phyloP scores from a whole-genome alignment of 1,140 invertebrate species.

The Drosophila navojoa region DNA sequence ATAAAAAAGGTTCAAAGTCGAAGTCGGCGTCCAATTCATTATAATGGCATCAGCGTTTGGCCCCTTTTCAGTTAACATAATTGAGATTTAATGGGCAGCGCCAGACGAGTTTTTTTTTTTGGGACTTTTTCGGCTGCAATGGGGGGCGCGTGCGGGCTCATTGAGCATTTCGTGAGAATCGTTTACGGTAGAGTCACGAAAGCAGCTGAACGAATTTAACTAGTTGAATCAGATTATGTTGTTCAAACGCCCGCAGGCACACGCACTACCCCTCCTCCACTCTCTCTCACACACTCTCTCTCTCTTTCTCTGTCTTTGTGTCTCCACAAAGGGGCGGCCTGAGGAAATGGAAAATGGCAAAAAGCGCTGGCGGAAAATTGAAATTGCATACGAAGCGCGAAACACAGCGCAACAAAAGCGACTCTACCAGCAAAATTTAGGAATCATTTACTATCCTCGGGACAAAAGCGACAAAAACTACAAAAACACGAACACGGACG shows the following conservation, averaged over 20 bases:
- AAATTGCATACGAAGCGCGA: slow-evolving; percentile 58
- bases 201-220: slow-evolving; percentile 40
- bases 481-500: slow-evolving; percentile 20
- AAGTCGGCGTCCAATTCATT: slow-evolving; percentile 69
- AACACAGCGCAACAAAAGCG: slow-evolving; percentile 41
- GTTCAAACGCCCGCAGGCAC: slow-evolving; percentile 36
- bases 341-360: slow-evolving; percentile 46
- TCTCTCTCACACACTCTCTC: background rate
- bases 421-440: slow-evolving; percentile 38
- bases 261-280: background rate
- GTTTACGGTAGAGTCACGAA: slow-evolving; percentile 5
- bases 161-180: slow-evolving; percentile 17
- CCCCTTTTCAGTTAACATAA: slow-evolving; percentile 53
- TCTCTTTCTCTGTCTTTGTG: slow-evolving; percentile 13
- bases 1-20: slow-evolving; percentile 72
- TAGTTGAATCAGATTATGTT: slow-evolving; percentile 51
- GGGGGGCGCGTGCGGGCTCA: slow-evolving; percentile 21
- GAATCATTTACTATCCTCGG: slow-evolving; percentile 43
- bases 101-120: slow-evolving; percentile 26
- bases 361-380: slow-evolving; percentile 79
- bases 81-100: slow-evolving; percentile 70
- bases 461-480: slow-evolving; percentile 23
- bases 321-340: slow-evolving; percentile 22
- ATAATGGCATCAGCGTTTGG: slow-evolving; percentile 72
- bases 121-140: background rate